Evolutionary conservation across 2,113 vertebrate species (phyloP), one percentile per base, ranked within the genome.

Genomic region (Opisthocomus hoazin): DNA sequence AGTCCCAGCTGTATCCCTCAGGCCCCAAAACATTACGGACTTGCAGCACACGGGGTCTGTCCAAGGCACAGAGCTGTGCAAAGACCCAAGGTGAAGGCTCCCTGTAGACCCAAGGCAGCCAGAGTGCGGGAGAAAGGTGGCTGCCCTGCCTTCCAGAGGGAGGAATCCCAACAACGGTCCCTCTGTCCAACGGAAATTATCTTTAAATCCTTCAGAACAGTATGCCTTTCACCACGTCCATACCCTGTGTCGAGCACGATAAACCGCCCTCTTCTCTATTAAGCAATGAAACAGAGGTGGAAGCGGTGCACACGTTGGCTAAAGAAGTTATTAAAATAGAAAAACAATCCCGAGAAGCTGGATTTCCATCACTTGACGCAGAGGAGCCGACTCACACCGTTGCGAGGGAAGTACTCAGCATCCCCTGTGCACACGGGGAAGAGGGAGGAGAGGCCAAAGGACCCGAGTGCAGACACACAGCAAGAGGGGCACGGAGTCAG

Each of bases 131-230:
- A 66, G 63, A 58, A 71, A 66, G 45, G 39, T 0, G 5, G 34
- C 41, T 76, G 54, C 66, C 26, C 30, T 20, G 56, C 77, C 20
- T 45, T 70, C 14, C 2, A 32, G 63, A 79, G 50, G 39, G 61
- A 70, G 13, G 1, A n/a, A 54, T 13, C 36, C 3, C 0, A 80
- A 90, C 87, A 94, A 92, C 6, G 0, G 66, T 10, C 60, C 20
- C 87, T 94, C 91, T 93, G 83, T 93, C 83, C 1, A 0, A 63
- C 0, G 3, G 77, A 97, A 96, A 94, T 84, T 54, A 80, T 74
- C 84, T 81, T 77, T 22, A 90, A 92, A 81, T 74, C 95, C 91
- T 89, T 84, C 89, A 71, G 80, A 89, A 92, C 87, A 91, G 29
- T 56, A 13, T 57, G 84, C 64, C 93, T 89, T 93, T 95, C 91